These are phyloP conservation scores for Actinia equina DNA, from an alignment of 64 coral and sea anemone genomes.

Conservation along the genomic window DNA sequence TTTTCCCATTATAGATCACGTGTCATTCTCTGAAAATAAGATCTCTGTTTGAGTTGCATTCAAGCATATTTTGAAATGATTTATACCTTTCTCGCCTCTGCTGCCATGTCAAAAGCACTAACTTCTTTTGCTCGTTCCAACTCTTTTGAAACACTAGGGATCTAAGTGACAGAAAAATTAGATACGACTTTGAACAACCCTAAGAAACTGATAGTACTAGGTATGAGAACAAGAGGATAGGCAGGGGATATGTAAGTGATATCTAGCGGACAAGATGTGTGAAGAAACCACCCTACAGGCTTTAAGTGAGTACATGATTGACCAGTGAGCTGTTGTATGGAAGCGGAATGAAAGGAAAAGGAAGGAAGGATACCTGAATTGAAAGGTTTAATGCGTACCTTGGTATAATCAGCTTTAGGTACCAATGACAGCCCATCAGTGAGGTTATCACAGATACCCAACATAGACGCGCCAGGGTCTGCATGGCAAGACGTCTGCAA, in stretches of 20 bases:
- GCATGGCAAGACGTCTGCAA: slow-evolving; percentile 15
- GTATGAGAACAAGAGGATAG: too few species aligned
- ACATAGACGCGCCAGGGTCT: neutral
- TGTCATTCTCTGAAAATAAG: too few species aligned
- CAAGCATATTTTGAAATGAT: too few species aligned
- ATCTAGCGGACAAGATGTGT: neutral
- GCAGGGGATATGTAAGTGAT: too few species aligned
- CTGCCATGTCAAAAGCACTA: slow-evolving; percentile 9
- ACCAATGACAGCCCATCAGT: neutral
- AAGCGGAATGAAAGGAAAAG: neutral
- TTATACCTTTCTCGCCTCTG: slow-evolving; percentile 12
- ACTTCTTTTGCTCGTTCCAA: slow-evolving; percentile 38
- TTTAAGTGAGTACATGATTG: too few species aligned
- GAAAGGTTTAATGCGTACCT: slow-evolving; percentile 9
- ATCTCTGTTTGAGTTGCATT: too few species aligned
- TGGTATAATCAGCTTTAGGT: slow-evolving; percentile 38
- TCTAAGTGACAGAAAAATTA: neutral
- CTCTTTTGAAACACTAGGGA: slow-evolving; percentile 23
- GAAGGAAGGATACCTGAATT: too few species aligned
- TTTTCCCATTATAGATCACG: too few species aligned
- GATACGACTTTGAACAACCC: too few species aligned
- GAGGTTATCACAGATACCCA: slow-evolving; percentile 50
- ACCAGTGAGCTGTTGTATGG: too few species aligned
- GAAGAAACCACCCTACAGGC: too few species aligned
- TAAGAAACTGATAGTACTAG: too few species aligned